A percentile compares a stretch with the other conserved stretches of the same genome.
phyloP scores from a whole-genome alignment of 2,888 invertebrate genomes.

The Pomacea canaliculata region DNA sequence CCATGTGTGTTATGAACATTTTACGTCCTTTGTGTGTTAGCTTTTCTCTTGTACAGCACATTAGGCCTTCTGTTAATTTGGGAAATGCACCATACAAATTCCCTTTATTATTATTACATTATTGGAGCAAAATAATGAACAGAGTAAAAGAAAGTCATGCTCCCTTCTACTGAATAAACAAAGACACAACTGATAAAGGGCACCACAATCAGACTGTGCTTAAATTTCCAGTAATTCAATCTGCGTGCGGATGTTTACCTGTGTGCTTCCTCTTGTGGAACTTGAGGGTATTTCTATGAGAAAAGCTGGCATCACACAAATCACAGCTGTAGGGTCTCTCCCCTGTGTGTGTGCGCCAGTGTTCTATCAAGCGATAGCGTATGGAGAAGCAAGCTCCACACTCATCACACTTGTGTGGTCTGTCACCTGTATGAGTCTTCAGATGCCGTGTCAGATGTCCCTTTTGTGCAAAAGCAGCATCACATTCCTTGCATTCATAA shows the following conservation, averaged over 20 bases:
- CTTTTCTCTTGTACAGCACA: no score
- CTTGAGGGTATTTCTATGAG: constrained; percentile 23
- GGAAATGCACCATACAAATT: no score
- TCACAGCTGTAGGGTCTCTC: constrained; percentile 25
- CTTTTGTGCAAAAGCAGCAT: constrained; percentile 16
- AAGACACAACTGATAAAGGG: no score
- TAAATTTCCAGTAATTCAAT: no score
- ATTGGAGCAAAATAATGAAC: no score
- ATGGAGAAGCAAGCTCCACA: constrained; percentile 25
- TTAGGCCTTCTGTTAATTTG: no score
- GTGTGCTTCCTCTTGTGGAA: constrained; percentile 23
- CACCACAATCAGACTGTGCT: no score
- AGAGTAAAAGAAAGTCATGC: no score
- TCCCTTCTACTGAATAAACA: no score
- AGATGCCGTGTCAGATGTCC: constrained; percentile 24
- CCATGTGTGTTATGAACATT: no score
- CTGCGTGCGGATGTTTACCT: neutral
- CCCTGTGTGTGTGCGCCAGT: constrained; percentile 24
- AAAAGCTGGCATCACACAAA: constrained; percentile 21
- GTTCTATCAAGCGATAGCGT: constrained; percentile 21
- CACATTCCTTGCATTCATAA: constrained; percentile 16
- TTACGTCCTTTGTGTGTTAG: no score
- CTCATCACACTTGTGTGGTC: constrained; percentile 24
- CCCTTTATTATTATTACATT: no score
- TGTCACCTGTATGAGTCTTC: constrained; percentile 21